A percentile compares a stretch with the other conserved stretches of the same genome.
phyloP scores from a whole-genome alignment of 2,113 vertebrate species.

The Rattus norvegicus region GRCr8 NC_086031.1:46731501-46732000 shows the following conservation, averaged over 20 bases:
- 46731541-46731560: not conserved
- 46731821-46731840: not conserved
- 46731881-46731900: not conserved
- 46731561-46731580: not conserved
- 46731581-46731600: not conserved
- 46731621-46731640: too few relatives aligned
- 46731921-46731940: not conserved
- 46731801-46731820: not conserved
- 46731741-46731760: not conserved
- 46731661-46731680: not conserved
- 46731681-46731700: not conserved
- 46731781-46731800: not conserved
- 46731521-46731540: not conserved
- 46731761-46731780: not conserved
- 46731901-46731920: not conserved
- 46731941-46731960: not conserved
- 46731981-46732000: not conserved
- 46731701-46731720: not conserved
- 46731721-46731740: not conserved
- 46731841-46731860: conserved; percentile 12
- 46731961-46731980: not conserved
- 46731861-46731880: not conserved
- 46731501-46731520: conserved; percentile 35
- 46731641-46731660: not conserved
- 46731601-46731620: not conserved